These are phyloP conservation scores for Nasonovia ribisnigri DNA, from an alignment of 2,888 invertebrate species.

Conservation along the genomic window DNA sequence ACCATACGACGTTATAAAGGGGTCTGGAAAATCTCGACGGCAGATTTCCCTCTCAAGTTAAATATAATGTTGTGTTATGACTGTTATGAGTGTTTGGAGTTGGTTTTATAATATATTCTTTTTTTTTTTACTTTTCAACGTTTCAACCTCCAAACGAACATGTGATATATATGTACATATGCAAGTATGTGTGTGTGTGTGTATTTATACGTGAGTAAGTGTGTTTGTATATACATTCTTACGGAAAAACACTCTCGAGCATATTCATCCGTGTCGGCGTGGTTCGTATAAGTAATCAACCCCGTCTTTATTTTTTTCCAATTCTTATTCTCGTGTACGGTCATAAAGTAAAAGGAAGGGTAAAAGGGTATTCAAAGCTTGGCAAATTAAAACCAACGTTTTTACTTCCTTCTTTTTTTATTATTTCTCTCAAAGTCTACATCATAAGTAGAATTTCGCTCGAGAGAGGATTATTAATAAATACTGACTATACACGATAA, in stretches of 20 bases:
- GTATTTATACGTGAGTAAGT: background rate
- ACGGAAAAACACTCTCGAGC: conserved; percentile 18
- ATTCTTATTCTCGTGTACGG: conserved; percentile 5
- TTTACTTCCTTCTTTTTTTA: conserved; percentile 34
- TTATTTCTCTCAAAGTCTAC: conserved; percentile 22
- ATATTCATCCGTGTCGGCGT: conserved; percentile 38
- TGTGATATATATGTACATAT: background rate
- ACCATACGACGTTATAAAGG: background rate
- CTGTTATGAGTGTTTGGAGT: conserved; percentile 20
- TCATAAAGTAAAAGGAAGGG: background rate
- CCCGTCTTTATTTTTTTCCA: conserved; percentile 23
- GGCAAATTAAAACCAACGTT: conserved; percentile 36
- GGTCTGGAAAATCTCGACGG: background rate
- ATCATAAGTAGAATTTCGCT: conserved; percentile 18
- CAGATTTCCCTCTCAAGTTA: conserved; percentile 16
- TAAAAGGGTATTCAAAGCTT: conserved; percentile 30
- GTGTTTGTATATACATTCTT: conserved; percentile 1
- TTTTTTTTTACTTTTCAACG: background rate
- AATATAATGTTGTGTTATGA: conserved; percentile 25
- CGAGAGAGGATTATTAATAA: conserved; percentile 5
- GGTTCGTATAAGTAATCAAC: conserved; percentile 32
- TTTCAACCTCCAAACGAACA: background rate
- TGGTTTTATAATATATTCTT: background rate
- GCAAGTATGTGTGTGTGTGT: background rate
- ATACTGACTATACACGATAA: background rate